A percentile compares a stretch with the other conserved stretches of the same genome.
These are phyloP conservation scores for Lasioglossum villosulum DNA, from an alignment of 2,888 invertebrate genomes.

Conservation along the genomic window DNA sequence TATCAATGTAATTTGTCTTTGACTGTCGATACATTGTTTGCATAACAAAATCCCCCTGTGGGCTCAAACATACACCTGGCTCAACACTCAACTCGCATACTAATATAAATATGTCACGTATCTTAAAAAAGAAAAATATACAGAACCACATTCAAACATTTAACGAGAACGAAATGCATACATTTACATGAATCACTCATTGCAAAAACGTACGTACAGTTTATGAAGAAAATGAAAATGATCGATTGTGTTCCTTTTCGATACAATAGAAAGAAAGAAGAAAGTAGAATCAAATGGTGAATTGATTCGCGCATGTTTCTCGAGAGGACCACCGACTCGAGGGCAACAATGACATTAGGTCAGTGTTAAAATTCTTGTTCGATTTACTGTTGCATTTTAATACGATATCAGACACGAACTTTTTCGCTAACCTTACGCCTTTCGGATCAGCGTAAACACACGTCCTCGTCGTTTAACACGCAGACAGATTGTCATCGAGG, in stretches of 20 bases:
- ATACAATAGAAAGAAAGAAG: neutral
- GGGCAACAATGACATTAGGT: neutral
- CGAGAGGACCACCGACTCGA: neutral
- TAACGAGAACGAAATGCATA: slow-evolving; percentile 58
- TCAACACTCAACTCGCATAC: slow-evolving; percentile 55
- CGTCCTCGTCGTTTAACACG: neutral
- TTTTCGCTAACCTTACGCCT: neutral
- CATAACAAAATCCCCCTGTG: slow-evolving; percentile 35
- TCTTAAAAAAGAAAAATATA: slow-evolving; percentile 49
- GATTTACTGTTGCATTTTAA: neutral
- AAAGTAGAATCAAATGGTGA: neutral
- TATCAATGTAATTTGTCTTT: slow-evolving; percentile 40
- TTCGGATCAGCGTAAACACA: neutral
- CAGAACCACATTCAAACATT: slow-evolving; percentile 49
- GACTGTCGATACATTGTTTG: slow-evolving; percentile 42
- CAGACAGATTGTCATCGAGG: neutral
- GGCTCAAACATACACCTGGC: slow-evolving; percentile 49
- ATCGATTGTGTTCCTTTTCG: neutral
- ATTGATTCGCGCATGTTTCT: neutral
- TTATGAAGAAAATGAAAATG: neutral
- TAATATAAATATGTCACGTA: slow-evolving; percentile 48
- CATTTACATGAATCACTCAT: slow-evolving; percentile 54
- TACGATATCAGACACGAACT: neutral
- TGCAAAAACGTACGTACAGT: slow-evolving; percentile 11
- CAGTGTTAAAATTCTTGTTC: neutral